phyloP scores from a whole-genome alignment of 2,113 vertebrate genomes.

The Oreochromis tanganicae region DNA sequence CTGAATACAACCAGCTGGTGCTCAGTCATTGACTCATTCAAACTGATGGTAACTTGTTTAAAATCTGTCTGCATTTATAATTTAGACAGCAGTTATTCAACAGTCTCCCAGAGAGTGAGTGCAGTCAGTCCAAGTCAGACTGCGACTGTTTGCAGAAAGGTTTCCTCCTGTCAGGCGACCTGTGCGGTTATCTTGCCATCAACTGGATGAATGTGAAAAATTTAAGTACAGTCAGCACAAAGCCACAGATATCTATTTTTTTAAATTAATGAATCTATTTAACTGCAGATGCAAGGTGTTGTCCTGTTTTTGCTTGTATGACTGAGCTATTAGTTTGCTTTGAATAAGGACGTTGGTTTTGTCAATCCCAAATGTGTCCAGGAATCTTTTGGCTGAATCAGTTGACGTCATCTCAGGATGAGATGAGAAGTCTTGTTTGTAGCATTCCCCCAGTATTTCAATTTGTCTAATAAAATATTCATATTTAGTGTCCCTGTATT shows the following conservation, averaged over 20 bases:
- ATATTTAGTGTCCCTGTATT: neutral
- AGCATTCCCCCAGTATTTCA: neutral
- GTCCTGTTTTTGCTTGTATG: neutral
- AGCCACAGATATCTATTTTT: neutral
- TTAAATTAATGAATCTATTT: neutral
- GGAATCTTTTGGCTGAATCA: neutral
- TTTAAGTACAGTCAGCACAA: neutral
- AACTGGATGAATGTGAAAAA: neutral
- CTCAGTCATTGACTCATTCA: neutral
- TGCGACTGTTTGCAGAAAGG: neutral
- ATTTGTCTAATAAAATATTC: neutral
- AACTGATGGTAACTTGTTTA: neutral
- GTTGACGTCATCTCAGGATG: neutral
- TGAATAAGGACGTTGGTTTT: accelerated
- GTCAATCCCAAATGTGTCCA: neutral
- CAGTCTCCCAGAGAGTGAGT: neutral
- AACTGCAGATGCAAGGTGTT: neutral
- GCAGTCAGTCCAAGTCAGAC: neutral
- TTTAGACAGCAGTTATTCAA: neutral
- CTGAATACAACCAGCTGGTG: neutral
- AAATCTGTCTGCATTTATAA: neutral
- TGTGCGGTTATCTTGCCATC: accelerated
- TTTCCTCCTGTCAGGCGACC: neutral
- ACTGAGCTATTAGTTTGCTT: neutral
- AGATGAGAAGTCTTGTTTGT: neutral